A percentile compares a stretch with the other conserved stretches of the same genome.
phyloP scores from a whole-genome alignment of 92 coral and sea anemone species.

The Ricordea florida region DNA sequence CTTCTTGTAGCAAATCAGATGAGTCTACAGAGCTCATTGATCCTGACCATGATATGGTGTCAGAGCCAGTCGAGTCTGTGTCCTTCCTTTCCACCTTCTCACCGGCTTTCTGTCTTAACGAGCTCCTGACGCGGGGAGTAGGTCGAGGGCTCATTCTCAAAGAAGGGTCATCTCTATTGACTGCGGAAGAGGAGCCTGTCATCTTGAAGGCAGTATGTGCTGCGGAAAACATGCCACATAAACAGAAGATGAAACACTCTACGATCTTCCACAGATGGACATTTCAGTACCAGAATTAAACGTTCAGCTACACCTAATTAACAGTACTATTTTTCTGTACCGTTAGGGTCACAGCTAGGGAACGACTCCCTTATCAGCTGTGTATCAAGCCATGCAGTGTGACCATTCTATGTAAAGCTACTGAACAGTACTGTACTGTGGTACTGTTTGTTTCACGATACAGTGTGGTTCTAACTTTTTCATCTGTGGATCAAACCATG shows the following conservation, averaged over 20 bases:
- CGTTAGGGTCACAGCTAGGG: no score
- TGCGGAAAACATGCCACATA: background rate
- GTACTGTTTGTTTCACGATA: no score
- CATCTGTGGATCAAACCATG: no score
- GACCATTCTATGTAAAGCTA: no score
- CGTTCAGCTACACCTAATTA: no score
- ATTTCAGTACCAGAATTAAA: no score
- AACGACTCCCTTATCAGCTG: no score
- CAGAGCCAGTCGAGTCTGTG: conserved; percentile 74
- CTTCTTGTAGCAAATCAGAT: conserved; percentile 78
- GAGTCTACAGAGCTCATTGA: conserved; percentile 94
- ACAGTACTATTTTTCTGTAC: no score
- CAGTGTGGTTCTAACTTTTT: no score
- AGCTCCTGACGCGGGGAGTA: conserved; percentile 52
- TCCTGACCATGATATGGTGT: conserved; percentile 81
- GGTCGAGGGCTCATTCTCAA: conserved; percentile 84
- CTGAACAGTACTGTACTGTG: no score
- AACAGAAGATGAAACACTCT: background rate
- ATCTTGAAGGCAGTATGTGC: conserved; percentile 76
- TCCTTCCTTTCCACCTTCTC: conserved; percentile 55
- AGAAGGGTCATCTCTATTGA: conserved; percentile 63
- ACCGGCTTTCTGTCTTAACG: background rate
- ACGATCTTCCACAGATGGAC: no score
- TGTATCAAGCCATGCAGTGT: no score
- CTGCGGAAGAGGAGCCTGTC: conserved; percentile 71